phyloP scores from a whole-genome alignment of 2,888 invertebrate genomes.

The Torymus aiolomorphi region DNA sequence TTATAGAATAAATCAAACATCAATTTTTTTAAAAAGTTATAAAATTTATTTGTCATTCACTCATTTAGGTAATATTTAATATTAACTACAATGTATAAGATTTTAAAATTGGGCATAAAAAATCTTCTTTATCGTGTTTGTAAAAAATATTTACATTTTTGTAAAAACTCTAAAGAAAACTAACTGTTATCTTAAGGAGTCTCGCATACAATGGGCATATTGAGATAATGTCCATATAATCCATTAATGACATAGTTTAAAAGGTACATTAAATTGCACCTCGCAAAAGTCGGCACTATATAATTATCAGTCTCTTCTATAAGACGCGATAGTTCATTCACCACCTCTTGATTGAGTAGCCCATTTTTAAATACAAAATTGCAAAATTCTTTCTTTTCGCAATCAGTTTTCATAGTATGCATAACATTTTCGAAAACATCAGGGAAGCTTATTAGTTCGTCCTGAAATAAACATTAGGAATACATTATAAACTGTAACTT shows the following conservation, averaged over 20 bases:
- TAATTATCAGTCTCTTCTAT: conserved; percentile 19
- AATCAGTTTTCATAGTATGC: conserved; percentile 4
- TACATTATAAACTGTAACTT: no score
- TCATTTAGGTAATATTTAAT: no score
- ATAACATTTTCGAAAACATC: conserved; percentile 10
- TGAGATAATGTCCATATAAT: conserved; percentile 20
- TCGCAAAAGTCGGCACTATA: conserved; percentile 28
- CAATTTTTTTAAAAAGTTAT: no score
- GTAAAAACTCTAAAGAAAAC: background rate
- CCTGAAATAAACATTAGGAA: conserved; percentile 7
- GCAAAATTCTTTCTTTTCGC: conserved; percentile 22
- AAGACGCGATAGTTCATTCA: conserved; percentile 31
- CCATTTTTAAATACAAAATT: conserved; percentile 12
- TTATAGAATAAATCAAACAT: no score
- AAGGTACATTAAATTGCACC: conserved; percentile 20
- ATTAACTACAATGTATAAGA: no score
- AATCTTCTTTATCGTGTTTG: no score
- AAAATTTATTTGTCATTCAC: no score
- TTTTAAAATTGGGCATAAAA: no score
- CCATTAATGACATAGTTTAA: conserved; percentile 16
- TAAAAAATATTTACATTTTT: no score
- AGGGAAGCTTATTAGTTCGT: background rate
- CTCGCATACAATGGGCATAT: conserved; percentile 18
- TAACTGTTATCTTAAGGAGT: background rate
- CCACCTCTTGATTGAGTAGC: conserved; percentile 16